Conservation (phyloP, 2,888 invertebrate genomes). For the Pegoplata infirma region DNA sequence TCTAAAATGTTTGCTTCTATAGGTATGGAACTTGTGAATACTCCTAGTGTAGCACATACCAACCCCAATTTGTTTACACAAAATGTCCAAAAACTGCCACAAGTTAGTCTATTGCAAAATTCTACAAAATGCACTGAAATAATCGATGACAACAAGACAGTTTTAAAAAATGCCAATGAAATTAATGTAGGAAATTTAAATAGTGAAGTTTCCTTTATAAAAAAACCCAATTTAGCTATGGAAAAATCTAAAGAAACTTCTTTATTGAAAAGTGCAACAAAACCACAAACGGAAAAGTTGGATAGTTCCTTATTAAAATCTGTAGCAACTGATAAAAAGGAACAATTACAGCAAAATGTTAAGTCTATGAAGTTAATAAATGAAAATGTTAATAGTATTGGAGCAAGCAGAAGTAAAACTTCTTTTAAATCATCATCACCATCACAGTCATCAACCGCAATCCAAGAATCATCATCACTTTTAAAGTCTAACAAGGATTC, state of each 20-base stretch:
- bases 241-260: constrained; percentile 37
- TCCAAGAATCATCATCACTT: constrained; percentile 30
- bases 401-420: not conserved
- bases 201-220: constrained; percentile 53
- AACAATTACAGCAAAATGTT: not conserved
- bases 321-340: not conserved
- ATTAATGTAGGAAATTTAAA: constrained; percentile 47
- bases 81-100: constrained; percentile 47
- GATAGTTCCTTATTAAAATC: not conserved
- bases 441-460: too few relatives aligned
- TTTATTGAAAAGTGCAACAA: constrained; percentile 15
- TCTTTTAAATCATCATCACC: too few relatives aligned
- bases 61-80: constrained; percentile 7
- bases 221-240: constrained; percentile 20
- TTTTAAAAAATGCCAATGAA: constrained; percentile 32
- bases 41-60: not conserved
- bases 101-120: constrained; percentile 54
- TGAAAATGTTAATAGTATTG: not conserved
- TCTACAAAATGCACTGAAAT: constrained; percentile 19
- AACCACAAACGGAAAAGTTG: constrained; percentile 7
- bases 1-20: constrained; percentile 34
- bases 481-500: constrained; percentile 38
- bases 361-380: not conserved
- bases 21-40: constrained; percentile 40
- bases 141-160: constrained; percentile 18